phyloP scores from a whole-genome alignment of 2,797 vertebrate species.

The Naso thynnoides region DNA sequence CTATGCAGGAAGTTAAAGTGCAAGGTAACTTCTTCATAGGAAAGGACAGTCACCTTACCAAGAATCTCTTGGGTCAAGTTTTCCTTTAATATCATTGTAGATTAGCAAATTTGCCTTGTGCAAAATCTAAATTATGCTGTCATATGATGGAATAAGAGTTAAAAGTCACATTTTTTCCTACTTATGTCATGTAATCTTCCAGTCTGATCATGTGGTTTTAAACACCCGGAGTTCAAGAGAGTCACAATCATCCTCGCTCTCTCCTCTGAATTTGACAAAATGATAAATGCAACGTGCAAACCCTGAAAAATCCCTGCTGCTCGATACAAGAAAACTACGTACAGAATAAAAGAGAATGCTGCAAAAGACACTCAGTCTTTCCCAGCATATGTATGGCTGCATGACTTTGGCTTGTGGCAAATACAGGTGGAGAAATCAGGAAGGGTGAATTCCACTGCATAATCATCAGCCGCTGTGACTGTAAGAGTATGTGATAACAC shows the following conservation, averaged over 20 bases:
- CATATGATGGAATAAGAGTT: neutral
- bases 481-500: constrained; percentile 49
- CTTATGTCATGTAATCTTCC: neutral
- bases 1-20: neutral
- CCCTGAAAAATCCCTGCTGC: constrained; percentile 30
- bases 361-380: constrained; percentile 46
- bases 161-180: neutral
- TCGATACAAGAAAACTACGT: constrained; percentile 10
- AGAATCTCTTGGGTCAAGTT: neutral
- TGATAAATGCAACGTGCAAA: constrained; percentile 37
- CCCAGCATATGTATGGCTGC: constrained; percentile 48
- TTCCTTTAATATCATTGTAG: neutral
- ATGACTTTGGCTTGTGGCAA: constrained; percentile 48
- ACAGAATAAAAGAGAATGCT: constrained; percentile 37
- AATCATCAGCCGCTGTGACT: constrained; percentile 42
- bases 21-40: neutral
- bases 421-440: constrained; percentile 63
- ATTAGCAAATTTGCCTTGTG: no score
- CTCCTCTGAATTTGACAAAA: constrained; percentile 50
- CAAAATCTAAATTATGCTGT: no score
- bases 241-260: constrained; percentile 35
- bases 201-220: constrained; percentile 13
- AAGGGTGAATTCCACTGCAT: constrained; percentile 70
- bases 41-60: neutral
- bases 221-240: constrained; percentile 21